phyloP scores from a whole-genome alignment of 2,113 vertebrate species.

The Corythornis vintsioides region DNA sequence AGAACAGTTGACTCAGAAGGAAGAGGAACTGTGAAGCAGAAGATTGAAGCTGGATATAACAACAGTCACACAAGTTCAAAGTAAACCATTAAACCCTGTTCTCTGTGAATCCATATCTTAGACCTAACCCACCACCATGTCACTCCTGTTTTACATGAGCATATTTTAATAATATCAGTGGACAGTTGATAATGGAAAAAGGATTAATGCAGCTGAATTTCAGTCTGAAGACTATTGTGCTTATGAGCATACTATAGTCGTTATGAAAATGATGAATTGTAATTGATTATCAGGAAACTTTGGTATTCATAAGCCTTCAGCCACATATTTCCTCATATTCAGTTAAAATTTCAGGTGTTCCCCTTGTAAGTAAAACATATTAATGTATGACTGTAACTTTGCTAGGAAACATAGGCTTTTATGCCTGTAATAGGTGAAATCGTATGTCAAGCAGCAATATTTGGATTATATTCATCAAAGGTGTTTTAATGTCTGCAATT shows the following conservation, averaged over 20 bases:
- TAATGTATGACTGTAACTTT: neutral
- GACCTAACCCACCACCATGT: neutral
- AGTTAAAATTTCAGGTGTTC: neutral
- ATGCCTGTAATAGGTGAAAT: neutral
- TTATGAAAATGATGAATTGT: neutral
- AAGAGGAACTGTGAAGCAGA: neutral
- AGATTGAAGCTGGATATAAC: neutral
- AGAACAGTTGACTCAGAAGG: neutral
- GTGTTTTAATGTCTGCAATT: neutral
- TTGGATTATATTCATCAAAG: neutral
- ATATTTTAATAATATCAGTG: neutral
- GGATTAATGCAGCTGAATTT: neutral
- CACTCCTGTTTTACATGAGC: neutral
- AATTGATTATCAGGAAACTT: neutral
- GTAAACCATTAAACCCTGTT: neutral
- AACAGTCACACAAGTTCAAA: accelerated
- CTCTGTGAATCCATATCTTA: neutral
- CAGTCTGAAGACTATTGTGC: neutral
- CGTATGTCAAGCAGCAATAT: neutral
- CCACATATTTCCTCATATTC: neutral
- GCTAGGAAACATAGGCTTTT: neutral
- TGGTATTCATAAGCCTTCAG: neutral
- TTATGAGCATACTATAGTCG: neutral
- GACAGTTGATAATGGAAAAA: neutral
- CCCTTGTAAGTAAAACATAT: neutral